Base-by-base conservation (phyloP, 2,888 invertebrate genomes). In the Diarsia mendica region DNA sequence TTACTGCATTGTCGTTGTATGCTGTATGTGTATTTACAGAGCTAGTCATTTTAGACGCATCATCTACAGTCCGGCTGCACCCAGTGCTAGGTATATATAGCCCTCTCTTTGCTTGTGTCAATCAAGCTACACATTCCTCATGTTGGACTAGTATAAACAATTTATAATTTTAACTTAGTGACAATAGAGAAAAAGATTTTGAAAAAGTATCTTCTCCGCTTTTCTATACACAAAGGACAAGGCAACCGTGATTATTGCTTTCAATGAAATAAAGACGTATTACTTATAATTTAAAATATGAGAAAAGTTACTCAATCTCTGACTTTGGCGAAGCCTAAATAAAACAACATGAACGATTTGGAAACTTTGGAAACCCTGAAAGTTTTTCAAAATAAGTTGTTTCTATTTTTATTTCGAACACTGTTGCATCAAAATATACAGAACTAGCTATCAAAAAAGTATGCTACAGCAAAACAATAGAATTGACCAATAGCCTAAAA, bases 271-370 rank as follows among this genome's bases (percentile, higher is more conserved):
- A 53, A 49, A 69, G 3, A 63, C 11, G 33, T 53, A 48, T 67
- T 53, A n/a, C n/a, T n/a, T n/a, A 48, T 67, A 33, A 51, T 72
- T 67, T 63, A 9, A 71, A 71, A 77, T 49, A 69, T 49, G 65
- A 15, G 44, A 44, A 67, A 83, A 73, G 51, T 73, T 67, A 6
- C 53, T 64, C 51, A 79, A 67, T 70, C 58, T 67, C 67, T 46
- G 28, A 71, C 28, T 63, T 60, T 39, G 9, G 49, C 33, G 23
- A 68, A 74, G 33, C 28, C 64, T 18, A 78, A 55, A 66, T 66
- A 20, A 79, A 82, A 70, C 39, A 20, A 39, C n/a, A 61, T 8
- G 20, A 61, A 61, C 46, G 67, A 70, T 73, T 83, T 79, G 49
- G 9, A 74, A 69, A 78, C 58, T 68, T 71, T 66, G 64, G 28